Base-by-base conservation (phyloP, 2,113 vertebrate species). In the Apodemus speciosus region DNA sequence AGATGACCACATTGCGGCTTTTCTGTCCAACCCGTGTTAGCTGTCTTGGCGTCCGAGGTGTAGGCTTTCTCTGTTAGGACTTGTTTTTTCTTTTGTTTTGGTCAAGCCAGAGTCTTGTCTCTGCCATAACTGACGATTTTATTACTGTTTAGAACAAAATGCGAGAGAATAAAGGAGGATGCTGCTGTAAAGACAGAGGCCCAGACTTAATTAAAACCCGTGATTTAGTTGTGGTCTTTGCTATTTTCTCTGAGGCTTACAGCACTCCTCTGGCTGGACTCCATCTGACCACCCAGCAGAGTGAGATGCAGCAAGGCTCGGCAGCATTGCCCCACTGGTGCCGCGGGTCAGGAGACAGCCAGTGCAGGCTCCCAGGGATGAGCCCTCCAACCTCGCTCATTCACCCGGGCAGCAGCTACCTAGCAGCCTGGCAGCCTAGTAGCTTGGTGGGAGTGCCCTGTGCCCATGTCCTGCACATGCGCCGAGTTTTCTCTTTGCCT, bases 41-140 rank as follows among this genome's bases (percentile, higher is more conserved):
- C 14, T 77, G 27, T 93, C 46, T 89, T 87, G 46, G 56, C 18
- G 2, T 81, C 46, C 2, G 21, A 43, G 75, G 32, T 53, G 5
- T 46, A 49, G 56, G 56, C 71, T 43, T 71, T 87, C 76, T 40
- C 21, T 71, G 20, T 83, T 89, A 46, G 27, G 66, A 35, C 38
- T 84, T 86, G 3, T 83, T 53, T 77, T 49, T 88, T 66, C 11
- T 85, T 95, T 96, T 89, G 35, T 75, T 89, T 89, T 86, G 80
- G 46, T 76, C 20, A 84, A 43, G 15, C 49, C 75, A 73, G 85
- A 90, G 27, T 84, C 30, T 69, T 38, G 35, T 68, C 30, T 72
- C 89, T 91, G 18, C 58, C 46, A 18, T 92, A 16, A 25, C n/a
- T 76, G 46, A 60, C 62, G 77, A 21, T 77, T 92, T 85, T 92